Conservation (phyloP, 2,888 invertebrate genomes). For the Anticlea derivata region DNA sequence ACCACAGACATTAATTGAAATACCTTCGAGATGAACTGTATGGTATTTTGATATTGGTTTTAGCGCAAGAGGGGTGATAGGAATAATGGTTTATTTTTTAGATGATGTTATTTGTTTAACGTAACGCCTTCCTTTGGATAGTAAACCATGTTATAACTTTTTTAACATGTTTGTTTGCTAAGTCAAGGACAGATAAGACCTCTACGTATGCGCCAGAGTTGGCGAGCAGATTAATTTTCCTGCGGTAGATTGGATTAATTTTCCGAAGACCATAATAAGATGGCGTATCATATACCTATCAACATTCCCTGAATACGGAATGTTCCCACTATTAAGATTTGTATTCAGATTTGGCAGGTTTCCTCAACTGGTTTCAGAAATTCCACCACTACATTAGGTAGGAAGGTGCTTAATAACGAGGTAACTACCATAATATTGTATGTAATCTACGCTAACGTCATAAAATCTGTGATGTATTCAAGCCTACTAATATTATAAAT, state of each 20-base stretch:
- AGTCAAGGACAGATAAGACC: no score
- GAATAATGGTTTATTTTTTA: conserved; percentile 1
- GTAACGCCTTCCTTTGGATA: no score
- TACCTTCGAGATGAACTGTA: conserved; percentile 13
- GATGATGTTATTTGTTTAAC: no score
- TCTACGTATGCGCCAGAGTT: not conserved
- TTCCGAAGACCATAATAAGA: not conserved
- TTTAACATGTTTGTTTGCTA: not conserved
- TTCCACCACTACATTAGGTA: no score
- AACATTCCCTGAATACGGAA: conserved; percentile 2
- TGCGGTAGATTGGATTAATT: not conserved
- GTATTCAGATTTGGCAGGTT: not conserved
- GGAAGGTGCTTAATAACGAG: no score
- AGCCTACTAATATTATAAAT: no score
- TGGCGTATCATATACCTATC: conserved; percentile 3
- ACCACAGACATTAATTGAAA: conserved; percentile 14
- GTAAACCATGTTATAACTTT: no score
- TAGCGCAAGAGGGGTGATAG: conserved; percentile 3
- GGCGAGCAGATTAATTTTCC: not conserved
- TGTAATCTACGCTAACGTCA: no score
- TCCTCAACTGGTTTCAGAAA: not conserved
- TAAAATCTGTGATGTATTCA: no score
- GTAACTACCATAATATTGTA: no score
- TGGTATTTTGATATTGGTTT: conserved; percentile 18
- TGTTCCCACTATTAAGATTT: not conserved